These are phyloP conservation scores for Sphenopsis melanotis DNA, from an alignment of 2,797 vertebrate genomes.

Conservation along the genomic window DNA sequence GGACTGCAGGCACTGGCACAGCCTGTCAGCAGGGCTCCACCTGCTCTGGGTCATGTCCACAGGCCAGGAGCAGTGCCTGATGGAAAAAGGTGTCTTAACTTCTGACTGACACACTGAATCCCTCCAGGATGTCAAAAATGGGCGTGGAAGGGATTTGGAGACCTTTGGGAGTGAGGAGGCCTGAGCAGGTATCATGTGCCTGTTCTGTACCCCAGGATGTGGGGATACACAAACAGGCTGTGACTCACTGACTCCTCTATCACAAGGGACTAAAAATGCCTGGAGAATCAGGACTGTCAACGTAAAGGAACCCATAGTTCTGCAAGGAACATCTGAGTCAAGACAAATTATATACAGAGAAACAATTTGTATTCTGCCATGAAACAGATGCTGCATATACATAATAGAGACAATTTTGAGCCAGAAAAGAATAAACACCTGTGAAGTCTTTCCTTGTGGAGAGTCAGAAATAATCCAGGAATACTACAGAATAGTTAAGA, in stretches of 20 bases:
- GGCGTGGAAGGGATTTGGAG: background rate
- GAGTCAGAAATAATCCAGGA: background rate
- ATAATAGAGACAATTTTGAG: background rate
- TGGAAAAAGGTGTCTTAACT: background rate
- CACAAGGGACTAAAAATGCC: background rate
- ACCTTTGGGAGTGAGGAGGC: background rate
- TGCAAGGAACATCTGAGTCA: background rate
- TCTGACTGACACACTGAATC: background rate
- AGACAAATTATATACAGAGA: background rate
- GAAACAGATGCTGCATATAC: background rate
- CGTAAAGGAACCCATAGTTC: background rate
- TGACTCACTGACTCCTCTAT: background rate
- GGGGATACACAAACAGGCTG: background rate
- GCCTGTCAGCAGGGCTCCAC: background rate
- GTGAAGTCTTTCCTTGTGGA: background rate
- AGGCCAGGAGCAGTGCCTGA: background rate
- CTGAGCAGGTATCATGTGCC: background rate
- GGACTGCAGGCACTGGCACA: conserved; percentile 34
- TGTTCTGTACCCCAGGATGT: background rate
- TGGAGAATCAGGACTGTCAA: background rate
- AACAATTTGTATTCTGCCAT: background rate
- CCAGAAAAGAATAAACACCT: background rate
- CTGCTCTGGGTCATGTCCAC: background rate
- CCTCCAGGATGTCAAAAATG: background rate
- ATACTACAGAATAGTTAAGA: background rate